Evolutionary conservation across 2,888 invertebrate genomes (phyloP).

Genomic region (Nomada fucata): DNA sequence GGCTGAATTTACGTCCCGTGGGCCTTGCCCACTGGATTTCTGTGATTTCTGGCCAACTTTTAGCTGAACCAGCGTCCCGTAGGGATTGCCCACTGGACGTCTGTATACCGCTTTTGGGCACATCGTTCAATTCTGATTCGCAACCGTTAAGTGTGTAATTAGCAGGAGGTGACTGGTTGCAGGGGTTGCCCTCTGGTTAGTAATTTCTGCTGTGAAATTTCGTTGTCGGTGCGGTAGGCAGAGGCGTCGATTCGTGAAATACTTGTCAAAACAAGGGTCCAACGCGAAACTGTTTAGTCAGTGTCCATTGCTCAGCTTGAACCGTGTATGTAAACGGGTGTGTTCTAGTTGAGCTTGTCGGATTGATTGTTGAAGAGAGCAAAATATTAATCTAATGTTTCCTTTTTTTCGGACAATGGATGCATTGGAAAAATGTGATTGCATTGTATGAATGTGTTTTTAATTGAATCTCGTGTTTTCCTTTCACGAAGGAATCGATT

Average conservation of each 20-base stretch:
- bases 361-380: neutral
- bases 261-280: neutral
- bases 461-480: no score
- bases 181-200: slow-evolving; percentile 23
- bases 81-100: neutral
- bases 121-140: slow-evolving; percentile 49
- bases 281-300: neutral
- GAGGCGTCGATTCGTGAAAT: slow-evolving; percentile 28
- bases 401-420: no score
- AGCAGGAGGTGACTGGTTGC: slow-evolving; percentile 47
- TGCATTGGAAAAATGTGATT: no score
- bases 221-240: slow-evolving; percentile 3
- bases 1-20: no score
- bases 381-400: no score
- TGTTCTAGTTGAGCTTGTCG: neutral
- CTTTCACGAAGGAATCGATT: no score
- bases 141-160: slow-evolving; percentile 61
- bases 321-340: neutral
- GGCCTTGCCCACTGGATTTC: no score
- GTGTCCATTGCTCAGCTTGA: neutral
- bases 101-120: slow-evolving; percentile 10
- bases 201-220: slow-evolving; percentile 39
- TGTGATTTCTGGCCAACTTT: no score
- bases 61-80: neutral
- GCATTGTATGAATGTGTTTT: no score